Percentiles rank a stretch among this genome's conserved stretches.
These are phyloP conservation scores for Drosophila carrolli DNA, from an alignment of 1,140 invertebrate species.

Conservation along the genomic window DNA sequence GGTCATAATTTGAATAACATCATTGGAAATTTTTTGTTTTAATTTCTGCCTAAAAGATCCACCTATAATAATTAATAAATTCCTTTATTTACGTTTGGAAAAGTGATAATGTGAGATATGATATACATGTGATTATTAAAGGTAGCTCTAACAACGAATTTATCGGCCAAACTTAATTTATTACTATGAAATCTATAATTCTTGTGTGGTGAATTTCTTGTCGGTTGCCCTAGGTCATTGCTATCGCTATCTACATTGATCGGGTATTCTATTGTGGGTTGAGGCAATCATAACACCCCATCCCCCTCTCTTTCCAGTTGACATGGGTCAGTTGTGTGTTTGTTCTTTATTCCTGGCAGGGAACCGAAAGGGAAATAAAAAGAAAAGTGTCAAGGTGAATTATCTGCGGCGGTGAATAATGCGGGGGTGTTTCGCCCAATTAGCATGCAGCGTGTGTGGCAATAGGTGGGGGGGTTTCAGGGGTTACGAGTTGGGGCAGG, in stretches of 20 bases:
- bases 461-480: not conserved
- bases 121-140: too few relatives aligned
- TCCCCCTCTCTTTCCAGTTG: not conserved
- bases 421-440: slow-evolving; percentile 49
- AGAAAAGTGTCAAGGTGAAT: slow-evolving; percentile 75
- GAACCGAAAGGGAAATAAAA: not conserved
- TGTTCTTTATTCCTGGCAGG: slow-evolving; percentile 12
- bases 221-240: slow-evolving; percentile 10
- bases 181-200: not conserved
- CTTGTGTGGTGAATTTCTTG: not conserved
- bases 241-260: not conserved
- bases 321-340: slow-evolving; percentile 37
- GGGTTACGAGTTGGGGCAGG: not conserved
- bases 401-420: slow-evolving; percentile 37
- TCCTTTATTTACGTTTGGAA: too few relatives aligned
- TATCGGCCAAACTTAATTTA: too few relatives aligned
- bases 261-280: not conserved
- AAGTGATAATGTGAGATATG: too few relatives aligned
- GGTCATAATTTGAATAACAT: not conserved
- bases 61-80: too few relatives aligned
- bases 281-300: slow-evolving; percentile 15
- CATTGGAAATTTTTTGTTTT: too few relatives aligned
- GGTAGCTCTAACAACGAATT: too few relatives aligned
- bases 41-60: too few relatives aligned
- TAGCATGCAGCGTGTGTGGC: slow-evolving; percentile 68